Conservation (phyloP, 2,113 vertebrate genomes). For the Dasypus novemcinctus region DNA sequence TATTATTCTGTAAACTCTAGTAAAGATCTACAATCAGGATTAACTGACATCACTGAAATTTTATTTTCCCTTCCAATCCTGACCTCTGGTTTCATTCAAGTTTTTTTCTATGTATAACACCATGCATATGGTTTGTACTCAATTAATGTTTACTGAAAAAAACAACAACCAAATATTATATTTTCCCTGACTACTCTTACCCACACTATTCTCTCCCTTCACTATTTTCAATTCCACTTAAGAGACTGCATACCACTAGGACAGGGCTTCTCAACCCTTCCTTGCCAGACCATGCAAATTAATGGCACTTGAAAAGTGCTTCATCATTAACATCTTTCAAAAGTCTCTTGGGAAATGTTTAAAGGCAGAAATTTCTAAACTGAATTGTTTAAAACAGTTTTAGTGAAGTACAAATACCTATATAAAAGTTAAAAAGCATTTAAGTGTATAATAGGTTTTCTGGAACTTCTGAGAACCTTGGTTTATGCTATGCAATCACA, state of each 20-base stretch:
- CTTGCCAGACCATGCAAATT: not conserved
- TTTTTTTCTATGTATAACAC: conserved; percentile 30
- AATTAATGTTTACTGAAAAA: conserved; percentile 1
- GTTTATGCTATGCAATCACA: not conserved
- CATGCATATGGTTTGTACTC: not conserved
- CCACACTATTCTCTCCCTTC: not conserved
- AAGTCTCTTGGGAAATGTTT: not conserved
- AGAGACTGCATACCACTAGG: not conserved
- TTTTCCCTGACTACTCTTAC: conserved; percentile 17
- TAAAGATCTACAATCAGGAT: not conserved
- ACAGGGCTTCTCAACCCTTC: not conserved
- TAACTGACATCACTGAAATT: not conserved
- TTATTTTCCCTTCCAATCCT: conserved; percentile 21
- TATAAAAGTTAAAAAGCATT: not conserved
- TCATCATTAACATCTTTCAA: conserved; percentile 9
- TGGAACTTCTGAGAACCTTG: not conserved
- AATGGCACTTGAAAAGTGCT: not conserved
- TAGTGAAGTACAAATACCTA: not conserved
- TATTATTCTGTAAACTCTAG: conserved; percentile 12
- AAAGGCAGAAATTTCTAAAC: conserved; percentile 33
- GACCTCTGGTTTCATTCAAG: not conserved
- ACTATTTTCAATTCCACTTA: not conserved
- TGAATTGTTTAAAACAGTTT: conserved; percentile 10
- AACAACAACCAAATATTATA: not conserved
- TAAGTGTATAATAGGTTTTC: not conserved